Evolutionary conservation across 1,140 invertebrate genomes (phyloP).

Genomic region (Alviniconcha marisindica): DNA sequence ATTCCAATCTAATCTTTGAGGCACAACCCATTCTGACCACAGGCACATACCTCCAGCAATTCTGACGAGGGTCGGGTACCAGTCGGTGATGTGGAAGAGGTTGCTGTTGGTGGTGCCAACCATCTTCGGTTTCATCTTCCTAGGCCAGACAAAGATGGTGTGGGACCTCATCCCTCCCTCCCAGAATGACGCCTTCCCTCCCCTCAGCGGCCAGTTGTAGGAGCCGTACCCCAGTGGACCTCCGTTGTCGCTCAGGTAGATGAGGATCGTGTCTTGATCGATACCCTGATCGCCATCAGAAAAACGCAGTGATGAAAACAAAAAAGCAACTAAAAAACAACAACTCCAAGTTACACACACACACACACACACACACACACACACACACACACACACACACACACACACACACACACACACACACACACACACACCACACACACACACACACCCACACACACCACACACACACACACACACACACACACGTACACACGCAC

Average conservation of each 20-base stretch:
- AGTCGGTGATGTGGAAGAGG: constrained; percentile 33
- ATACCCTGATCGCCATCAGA: constrained; percentile 63
- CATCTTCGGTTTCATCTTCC: background rate
- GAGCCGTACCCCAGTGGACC: constrained; percentile 5
- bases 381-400: too few species aligned
- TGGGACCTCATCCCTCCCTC: constrained; percentile 18
- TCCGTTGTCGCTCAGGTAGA: constrained; percentile 63
- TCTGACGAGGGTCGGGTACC: background rate
- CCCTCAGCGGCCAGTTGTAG: constrained; percentile 32
- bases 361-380: too few species aligned
- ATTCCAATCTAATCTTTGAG: too few species aligned
- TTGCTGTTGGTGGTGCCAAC: background rate
- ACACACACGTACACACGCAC: too few species aligned
- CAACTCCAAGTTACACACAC: too few species aligned
- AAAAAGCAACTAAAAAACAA: background rate
- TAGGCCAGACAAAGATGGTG: background rate
- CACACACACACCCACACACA: too few species aligned
- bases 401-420: too few species aligned
- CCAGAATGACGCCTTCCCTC: constrained; percentile 25
- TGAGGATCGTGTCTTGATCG: constrained; percentile 57
- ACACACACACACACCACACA: too few species aligned
- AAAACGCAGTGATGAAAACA: background rate
- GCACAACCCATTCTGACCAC: too few species aligned
- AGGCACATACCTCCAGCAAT: too few species aligned
- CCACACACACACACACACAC: too few species aligned